Conservation (phyloP, 2,888 invertebrate species). For the Poecilus cupreus region DNA sequence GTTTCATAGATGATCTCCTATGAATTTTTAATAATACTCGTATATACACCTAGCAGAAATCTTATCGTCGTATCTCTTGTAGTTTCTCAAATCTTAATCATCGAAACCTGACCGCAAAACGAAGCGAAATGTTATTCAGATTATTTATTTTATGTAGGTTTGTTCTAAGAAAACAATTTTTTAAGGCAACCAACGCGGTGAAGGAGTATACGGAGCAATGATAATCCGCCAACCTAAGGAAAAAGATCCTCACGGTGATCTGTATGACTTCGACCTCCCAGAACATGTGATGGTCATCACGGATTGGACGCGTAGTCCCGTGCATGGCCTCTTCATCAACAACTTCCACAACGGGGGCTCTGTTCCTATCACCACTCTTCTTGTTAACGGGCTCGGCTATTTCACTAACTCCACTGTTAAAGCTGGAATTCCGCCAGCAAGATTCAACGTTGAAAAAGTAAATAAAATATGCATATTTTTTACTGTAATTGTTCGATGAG, state of each 20-base stretch:
- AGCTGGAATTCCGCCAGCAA: conserved; percentile 74
- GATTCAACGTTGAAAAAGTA: conserved; percentile 82
- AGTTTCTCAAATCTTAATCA: no score
- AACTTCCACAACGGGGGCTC: conserved; percentile 67
- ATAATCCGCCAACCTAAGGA: conserved; percentile 71
- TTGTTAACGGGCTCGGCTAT: conserved; percentile 49
- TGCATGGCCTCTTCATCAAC: conserved; percentile 79
- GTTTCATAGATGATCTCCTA: no score
- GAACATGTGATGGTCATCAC: conserved; percentile 73
- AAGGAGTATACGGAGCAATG: conserved; percentile 75
- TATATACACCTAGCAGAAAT: no score
- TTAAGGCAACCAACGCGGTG: conserved; percentile 74
- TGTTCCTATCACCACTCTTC: not conserved
- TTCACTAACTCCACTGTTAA: conserved; percentile 68
- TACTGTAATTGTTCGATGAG: no score
- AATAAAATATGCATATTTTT: no score
- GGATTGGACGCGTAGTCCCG: conserved; percentile 74
- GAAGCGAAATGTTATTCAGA: not conserved
- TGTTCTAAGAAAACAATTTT: not conserved
- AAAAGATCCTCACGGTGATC: conserved; percentile 69
- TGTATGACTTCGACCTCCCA: conserved; percentile 74
- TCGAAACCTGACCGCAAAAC: no score
- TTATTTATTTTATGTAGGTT: not conserved
- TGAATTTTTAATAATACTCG: no score
- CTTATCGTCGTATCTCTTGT: no score